Conservation (phyloP, 2,113 vertebrate species). For the Catagonus wagneri region DNA sequence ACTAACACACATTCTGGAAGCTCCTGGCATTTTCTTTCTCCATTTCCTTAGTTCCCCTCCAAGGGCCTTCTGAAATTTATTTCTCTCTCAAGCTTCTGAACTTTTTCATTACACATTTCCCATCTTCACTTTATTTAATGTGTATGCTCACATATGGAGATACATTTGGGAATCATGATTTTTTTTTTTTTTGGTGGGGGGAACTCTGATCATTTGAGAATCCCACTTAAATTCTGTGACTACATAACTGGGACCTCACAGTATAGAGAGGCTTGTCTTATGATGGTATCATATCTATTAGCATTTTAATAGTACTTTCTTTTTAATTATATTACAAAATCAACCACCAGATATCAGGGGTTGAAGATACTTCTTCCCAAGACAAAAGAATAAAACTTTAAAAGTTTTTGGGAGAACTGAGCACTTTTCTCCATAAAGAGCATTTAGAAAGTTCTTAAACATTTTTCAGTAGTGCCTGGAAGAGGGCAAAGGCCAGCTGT, state of each 20-base stretch:
- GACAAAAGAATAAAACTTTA: conserved; percentile 1
- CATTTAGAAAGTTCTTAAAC: neutral
- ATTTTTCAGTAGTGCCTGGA: neutral
- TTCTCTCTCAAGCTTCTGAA: neutral
- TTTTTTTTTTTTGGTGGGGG: no score
- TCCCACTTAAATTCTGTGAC: neutral
- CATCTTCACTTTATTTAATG: neutral
- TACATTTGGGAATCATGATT: neutral
- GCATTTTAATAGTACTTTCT: neutral
- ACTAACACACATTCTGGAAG: neutral
- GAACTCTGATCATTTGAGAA: neutral
- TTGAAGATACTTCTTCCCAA: neutral
- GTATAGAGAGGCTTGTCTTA: neutral
- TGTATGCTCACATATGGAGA: neutral
- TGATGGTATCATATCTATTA: neutral
- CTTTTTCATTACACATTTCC: conserved; percentile 8
- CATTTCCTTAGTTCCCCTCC: neutral
- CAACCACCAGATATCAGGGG: neutral
- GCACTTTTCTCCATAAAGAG: neutral
- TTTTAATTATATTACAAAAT: neutral
- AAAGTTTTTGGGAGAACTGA: neutral
- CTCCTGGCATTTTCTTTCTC: neutral
- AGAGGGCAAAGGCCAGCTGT: neutral
- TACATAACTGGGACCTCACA: neutral
- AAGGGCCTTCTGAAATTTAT: neutral